Conservation (phyloP, 1,140 invertebrate species). For the Caenorhabditis elegans region WBcel235 BX284606.5:10856001-10856500, state of each 20-base stretch:
- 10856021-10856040: constrained; percentile 64
- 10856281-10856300: neutral
- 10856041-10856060: neutral
- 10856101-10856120: constrained; percentile 62
- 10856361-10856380: neutral
- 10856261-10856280: neutral
- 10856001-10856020: constrained; percentile 69
- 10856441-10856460: neutral
- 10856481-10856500: neutral
- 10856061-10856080: constrained; percentile 68
- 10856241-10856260: constrained; percentile 49
- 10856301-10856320: constrained; percentile 46
- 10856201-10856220: neutral
- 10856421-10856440: constrained; percentile 5
- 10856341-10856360: constrained; percentile 23
- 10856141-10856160: constrained; percentile 70
- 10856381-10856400: constrained; percentile 24
- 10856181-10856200: constrained; percentile 24
- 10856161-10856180: constrained; percentile 45
- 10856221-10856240: neutral
- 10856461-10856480: neutral
- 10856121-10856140: constrained; percentile 69
- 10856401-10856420: constrained; percentile 24
- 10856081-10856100: constrained; percentile 59
- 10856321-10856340: constrained; percentile 39